A percentile compares a stretch with the other conserved stretches of the same genome.
phyloP scores from a whole-genome alignment of 2,113 vertebrate species.

The Holacanthus passer region DNA sequence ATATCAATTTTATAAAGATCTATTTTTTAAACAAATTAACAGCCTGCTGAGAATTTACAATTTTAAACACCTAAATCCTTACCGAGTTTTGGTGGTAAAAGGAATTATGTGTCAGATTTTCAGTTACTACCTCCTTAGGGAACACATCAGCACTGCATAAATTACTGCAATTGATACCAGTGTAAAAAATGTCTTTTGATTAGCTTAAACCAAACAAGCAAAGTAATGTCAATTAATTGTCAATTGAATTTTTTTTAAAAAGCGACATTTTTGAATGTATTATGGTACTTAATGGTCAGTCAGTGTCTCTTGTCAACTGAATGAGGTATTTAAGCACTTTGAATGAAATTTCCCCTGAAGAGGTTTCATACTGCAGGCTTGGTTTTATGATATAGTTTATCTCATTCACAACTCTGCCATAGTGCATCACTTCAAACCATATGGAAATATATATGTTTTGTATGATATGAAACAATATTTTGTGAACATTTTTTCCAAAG shows the following conservation, averaged over 20 bases:
- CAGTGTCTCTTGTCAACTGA: conserved; percentile 62
- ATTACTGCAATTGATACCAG: conserved; percentile 64
- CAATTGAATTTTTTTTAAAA: conserved; percentile 28
- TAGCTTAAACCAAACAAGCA: conserved; percentile 62
- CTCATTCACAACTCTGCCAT: conserved; percentile 58
- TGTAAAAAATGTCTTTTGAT: conserved; percentile 54
- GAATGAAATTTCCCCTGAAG: conserved; percentile 60
- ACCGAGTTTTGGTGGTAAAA: conserved; percentile 44
- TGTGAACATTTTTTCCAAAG: conserved; percentile 68
- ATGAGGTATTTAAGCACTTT: conserved; percentile 79
- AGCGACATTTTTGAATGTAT: conserved; percentile 79
- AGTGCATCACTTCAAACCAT: conserved; percentile 50
- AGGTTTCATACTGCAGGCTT: conserved; percentile 69
- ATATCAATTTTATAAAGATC: conserved; percentile 67
- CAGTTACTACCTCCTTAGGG: conserved; percentile 73
- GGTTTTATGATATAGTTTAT: conserved; percentile 58
- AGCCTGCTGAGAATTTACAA: conserved; percentile 79
- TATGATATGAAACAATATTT: conserved; percentile 71
- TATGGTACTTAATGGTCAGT: conserved; percentile 72
- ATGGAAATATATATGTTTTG: conserved; percentile 63
- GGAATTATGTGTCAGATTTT: conserved; percentile 58
- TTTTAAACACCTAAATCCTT: conserved; percentile 56
- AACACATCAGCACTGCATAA: conserved; percentile 56
- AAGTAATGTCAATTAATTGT: conserved; percentile 49
- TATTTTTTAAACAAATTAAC: conserved; percentile 73